phyloP scores from a whole-genome alignment of 2,113 vertebrate species.

The Peromyscus maniculatus region DNA sequence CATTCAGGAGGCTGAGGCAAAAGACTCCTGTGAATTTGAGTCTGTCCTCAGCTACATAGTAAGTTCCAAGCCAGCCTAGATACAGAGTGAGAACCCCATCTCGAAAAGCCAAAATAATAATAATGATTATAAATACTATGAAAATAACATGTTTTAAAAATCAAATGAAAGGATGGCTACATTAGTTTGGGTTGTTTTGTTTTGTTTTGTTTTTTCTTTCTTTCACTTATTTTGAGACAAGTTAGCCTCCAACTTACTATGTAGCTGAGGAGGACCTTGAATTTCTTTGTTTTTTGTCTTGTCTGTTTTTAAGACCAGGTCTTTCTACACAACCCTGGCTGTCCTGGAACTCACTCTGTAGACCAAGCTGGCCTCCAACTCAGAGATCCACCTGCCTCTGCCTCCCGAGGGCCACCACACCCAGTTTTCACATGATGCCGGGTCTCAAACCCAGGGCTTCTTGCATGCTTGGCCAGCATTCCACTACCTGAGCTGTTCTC shows the following conservation, averaged over 20 bases:
- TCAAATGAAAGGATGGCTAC: slow-evolving; percentile 4
- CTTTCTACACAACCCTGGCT: too few relatives aligned
- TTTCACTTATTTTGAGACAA: neutral
- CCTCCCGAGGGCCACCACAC: neutral
- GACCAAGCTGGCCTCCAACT: neutral
- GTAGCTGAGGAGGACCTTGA: neutral
- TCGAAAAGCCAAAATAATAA: neutral
- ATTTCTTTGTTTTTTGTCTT: neutral
- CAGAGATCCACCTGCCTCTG: neutral
- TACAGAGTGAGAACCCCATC: neutral
- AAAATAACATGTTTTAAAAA: slow-evolving; percentile 34
- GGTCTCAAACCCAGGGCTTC: neutral
- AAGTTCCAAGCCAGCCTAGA: neutral
- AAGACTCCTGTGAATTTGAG: neutral
- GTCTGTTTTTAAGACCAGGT: neutral
- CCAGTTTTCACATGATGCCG: neutral
- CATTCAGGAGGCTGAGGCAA: neutral
- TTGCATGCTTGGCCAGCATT: neutral
- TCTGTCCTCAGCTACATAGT: neutral
- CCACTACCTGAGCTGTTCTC: neutral
- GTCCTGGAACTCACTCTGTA: neutral
- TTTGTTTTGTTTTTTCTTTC: neutral
- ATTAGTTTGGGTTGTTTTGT: neutral
- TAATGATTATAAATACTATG: neutral
- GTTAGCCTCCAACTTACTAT: neutral